A percentile compares a stretch with the other conserved stretches of the same genome.
phyloP scores from a whole-genome alignment of 2,888 invertebrate genomes.

The Pilophorus perplexus region DNA sequence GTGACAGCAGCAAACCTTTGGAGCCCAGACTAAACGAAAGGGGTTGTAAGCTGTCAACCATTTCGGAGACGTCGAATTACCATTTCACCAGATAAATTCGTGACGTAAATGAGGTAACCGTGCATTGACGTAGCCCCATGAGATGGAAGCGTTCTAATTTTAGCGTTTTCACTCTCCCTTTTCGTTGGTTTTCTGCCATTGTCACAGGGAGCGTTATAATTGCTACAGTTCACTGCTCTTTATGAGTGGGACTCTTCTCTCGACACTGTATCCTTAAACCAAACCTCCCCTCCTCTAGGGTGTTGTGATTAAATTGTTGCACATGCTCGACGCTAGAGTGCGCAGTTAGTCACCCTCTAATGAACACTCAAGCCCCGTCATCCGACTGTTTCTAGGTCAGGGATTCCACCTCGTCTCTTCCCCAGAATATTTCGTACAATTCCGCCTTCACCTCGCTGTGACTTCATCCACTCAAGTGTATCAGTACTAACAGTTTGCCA shows the following conservation, averaged over 20 bases:
- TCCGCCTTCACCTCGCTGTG: not conserved
- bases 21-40: too few relatives aligned
- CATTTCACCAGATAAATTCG: too few relatives aligned
- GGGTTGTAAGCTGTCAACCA: too few relatives aligned
- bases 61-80: too few relatives aligned
- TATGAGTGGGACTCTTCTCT: not conserved
- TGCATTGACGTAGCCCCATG: too few relatives aligned
- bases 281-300: not conserved
- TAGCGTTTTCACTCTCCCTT: too few relatives aligned
- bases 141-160: too few relatives aligned
- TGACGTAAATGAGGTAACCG: too few relatives aligned
- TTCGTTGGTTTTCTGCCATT: too few relatives aligned
- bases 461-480: not conserved
- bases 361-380: constrained; percentile 33
- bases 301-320: constrained; percentile 34
- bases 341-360: constrained; percentile 33
- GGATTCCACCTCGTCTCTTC: not conserved
- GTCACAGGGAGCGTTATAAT: constrained; percentile 19
- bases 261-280: not conserved
- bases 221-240: constrained; percentile 24
- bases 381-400: constrained; percentile 33
- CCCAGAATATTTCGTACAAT: constrained; percentile 12
- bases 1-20: too few relatives aligned
- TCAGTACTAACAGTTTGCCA: too few relatives aligned
- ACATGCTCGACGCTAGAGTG: constrained; percentile 30